A percentile compares a stretch with the other conserved stretches of the same genome.
These are phyloP conservation scores for Perognathus longimembris DNA, from an alignment of 2,113 vertebrate species.

Conservation along the genomic window DNA sequence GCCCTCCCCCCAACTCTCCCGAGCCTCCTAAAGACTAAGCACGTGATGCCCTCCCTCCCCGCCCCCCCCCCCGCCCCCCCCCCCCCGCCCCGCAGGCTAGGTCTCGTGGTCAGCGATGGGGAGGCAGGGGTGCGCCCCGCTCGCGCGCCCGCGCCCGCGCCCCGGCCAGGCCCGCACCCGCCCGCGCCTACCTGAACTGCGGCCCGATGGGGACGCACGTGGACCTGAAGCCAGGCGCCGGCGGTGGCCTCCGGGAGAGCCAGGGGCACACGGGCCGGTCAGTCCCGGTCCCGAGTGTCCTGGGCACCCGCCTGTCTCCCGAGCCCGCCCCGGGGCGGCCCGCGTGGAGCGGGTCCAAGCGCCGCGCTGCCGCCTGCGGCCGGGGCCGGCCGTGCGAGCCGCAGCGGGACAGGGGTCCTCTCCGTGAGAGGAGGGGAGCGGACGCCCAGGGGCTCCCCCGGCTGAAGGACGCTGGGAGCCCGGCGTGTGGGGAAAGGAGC, in stretches of 20 bases:
- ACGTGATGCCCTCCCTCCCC: rapidly evolving
- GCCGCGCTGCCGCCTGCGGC: neutral
- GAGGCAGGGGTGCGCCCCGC: too few species aligned
- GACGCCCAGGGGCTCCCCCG: neutral
- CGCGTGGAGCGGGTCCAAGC: slow-evolving; percentile 63
- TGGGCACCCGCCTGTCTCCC: neutral
- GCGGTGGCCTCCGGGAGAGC: neutral
- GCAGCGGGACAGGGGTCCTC: too few species aligned
- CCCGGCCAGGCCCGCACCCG: too few species aligned
- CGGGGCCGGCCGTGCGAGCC: neutral
- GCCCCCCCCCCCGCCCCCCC: neutral
- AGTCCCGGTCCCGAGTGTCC: slow-evolving; percentile 1
- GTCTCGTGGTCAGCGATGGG: too few species aligned
- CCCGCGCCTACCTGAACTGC: slow-evolving; percentile 41
- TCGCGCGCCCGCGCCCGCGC: neutral
- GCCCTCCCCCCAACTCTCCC: neutral
- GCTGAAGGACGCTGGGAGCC: neutral
- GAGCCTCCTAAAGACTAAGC: neutral
- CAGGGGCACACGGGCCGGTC: neutral
- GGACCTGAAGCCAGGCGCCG: slow-evolving; percentile 66
- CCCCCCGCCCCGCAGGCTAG: neutral
- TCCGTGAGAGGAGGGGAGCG: rapidly evolving
- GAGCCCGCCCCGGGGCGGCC: slow-evolving; percentile 73
- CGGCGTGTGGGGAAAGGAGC: neutral
- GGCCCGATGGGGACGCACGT: neutral